Base-by-base conservation (phyloP, 1,140 invertebrate genomes). In the Lepidurus arcticus region DNA sequence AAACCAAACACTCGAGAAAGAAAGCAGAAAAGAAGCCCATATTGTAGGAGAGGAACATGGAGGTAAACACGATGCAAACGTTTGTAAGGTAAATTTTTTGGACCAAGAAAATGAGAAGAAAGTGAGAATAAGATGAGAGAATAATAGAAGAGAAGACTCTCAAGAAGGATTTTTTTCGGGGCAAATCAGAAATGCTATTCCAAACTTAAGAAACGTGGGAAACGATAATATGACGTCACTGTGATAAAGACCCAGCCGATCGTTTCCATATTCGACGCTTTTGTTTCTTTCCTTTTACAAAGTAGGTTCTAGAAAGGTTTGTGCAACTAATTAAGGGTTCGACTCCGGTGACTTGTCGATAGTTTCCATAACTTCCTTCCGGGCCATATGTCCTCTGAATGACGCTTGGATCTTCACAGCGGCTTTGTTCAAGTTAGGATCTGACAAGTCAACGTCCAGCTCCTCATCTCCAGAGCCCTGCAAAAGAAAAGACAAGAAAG, bases 371-470 rank as follows among this genome's bases (percentile, higher is more conserved):
- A 81, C 81, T 44, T 76, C 76, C 85, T 94, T 95, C 84, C 93
- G 90, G 73, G 91, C 90, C 89, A 95, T 92, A 86, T 96, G 94
- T 74, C 94, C 94, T 80, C 94, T 89, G 88, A 97, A 97, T 73
- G 94, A 93, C 2, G 94, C 93, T 85, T 97, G 95, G 83, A 97
- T 97, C 88, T 95, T 96, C 45, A 91, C 91, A 42, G 94, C 95
- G 11, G 95, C 95, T 83, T 93, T 87, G 84, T 92, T 92, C 79
- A 97, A 87, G 82, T 96, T 94, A 94, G 87, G 93, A 87, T 94
- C 93, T 78, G 90, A 89, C 73, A 94, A 86, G 85, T 94, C 92
- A 80, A 94, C 93, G 84, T 88, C 87, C 82, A 92, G 85, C 82
- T 91, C 89, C 76, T 93, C 91, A 81, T 92, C 90, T 76, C 88